Percentiles rank a stretch among this genome's conserved stretches.
These are phyloP conservation scores for Dasypogon diadema DNA, from an alignment of 2,888 invertebrate genomes.

Conservation along the genomic window DNA sequence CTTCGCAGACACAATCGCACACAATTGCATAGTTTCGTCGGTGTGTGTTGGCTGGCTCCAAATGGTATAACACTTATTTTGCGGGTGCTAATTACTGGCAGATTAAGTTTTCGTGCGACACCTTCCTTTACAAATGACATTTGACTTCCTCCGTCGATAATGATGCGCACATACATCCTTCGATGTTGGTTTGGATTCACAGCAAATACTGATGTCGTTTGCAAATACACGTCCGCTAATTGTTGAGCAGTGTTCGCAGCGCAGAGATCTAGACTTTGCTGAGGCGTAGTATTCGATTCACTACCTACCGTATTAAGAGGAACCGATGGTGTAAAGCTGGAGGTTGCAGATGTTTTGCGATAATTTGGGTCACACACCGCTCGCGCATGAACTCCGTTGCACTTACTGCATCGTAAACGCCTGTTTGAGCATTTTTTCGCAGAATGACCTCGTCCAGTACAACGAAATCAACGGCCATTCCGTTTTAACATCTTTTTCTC, in stretches of 20 bases:
- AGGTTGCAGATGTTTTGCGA: neutral
- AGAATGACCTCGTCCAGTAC: conserved; percentile 2
- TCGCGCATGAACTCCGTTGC: neutral
- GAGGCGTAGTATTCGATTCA: neutral
- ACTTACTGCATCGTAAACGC: neutral
- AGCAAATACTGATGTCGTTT: neutral
- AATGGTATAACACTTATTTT: neutral
- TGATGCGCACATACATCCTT: neutral
- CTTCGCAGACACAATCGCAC: conserved; percentile 43
- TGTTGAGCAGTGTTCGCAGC: neutral
- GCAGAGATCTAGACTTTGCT: neutral
- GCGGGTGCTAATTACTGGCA: neutral
- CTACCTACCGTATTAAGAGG: neutral
- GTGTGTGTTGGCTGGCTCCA: neutral
- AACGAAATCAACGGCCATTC: conserved; percentile 8
- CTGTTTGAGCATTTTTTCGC: neutral
- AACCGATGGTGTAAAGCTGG: neutral
- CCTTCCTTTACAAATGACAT: neutral
- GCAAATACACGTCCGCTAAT: neutral
- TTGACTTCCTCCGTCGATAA: neutral
- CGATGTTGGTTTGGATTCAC: neutral
- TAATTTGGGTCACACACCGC: neutral
- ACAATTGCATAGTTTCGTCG: neutral
- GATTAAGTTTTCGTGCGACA: neutral
- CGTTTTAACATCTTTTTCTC: neutral